Percentiles rank a stretch among this genome's conserved stretches.
phyloP scores from a whole-genome alignment of 2,888 invertebrate genomes.

The Nomada lathburiana region DNA sequence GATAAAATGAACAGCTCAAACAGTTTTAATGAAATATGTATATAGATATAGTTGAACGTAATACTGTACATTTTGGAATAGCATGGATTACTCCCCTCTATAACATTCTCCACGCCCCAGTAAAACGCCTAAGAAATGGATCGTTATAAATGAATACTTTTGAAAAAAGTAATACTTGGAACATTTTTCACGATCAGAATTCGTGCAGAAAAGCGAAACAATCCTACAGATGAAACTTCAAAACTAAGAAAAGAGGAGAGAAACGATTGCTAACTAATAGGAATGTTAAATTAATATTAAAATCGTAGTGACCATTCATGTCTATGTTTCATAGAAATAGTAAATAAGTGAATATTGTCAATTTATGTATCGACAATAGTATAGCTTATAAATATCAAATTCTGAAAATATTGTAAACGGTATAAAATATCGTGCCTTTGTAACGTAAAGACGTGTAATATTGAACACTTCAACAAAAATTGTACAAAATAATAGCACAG shows the following conservation, averaged over 20 bases:
- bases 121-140: not conserved
- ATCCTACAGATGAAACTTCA: not conserved
- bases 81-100: not conserved
- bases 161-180: conserved; percentile 7
- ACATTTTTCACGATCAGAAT: not conserved
- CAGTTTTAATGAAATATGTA: not conserved
- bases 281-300: conserved; percentile 35
- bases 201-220: not conserved
- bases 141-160: not conserved
- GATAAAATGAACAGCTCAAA: conserved; percentile 31
- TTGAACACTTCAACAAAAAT: not conserved
- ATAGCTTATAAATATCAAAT: not conserved
- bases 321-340: not conserved
- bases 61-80: conserved; percentile 43
- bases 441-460: not conserved
- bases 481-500: not conserved
- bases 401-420: conserved; percentile 1
- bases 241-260: not conserved
- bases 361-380: not conserved
- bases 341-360: not conserved
- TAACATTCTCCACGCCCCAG: not conserved
- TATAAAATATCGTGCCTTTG: not conserved
- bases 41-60: conserved; percentile 12
- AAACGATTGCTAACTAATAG: not conserved
- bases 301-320: not conserved